phyloP scores from a whole-genome alignment of 2,113 vertebrate species.

The Andinoacara biseriatus region DNA sequence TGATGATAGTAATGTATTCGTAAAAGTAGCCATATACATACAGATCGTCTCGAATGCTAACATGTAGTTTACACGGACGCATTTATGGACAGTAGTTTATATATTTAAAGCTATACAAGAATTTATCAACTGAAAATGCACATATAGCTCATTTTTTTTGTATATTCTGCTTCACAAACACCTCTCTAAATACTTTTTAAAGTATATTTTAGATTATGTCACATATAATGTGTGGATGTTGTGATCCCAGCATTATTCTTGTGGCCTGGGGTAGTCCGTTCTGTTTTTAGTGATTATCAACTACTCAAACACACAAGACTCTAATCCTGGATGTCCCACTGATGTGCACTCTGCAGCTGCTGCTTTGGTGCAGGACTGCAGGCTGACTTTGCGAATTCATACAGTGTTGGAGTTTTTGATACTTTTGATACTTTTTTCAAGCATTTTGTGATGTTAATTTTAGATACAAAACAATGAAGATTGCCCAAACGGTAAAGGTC shows the following conservation, averaged over 20 bases:
- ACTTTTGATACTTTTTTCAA: not conserved
- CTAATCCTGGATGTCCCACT: slow-evolving; percentile 20
- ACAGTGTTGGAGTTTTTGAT: not conserved
- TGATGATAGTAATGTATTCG: not conserved
- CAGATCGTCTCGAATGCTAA: not conserved
- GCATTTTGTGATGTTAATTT: not conserved
- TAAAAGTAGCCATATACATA: not conserved
- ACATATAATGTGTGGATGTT: not conserved
- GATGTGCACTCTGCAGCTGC: not conserved
- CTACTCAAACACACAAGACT: slow-evolving; percentile 17
- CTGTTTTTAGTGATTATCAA: slow-evolving; percentile 22
- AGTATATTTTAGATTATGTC: not conserved
- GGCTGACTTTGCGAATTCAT: slow-evolving; percentile 24
- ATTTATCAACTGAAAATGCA: not conserved
- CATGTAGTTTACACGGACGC: not conserved
- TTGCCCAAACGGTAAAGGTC: slow-evolving; percentile 21
- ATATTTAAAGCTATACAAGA: not conserved
- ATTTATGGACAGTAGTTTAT: not conserved
- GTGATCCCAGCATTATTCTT: slow-evolving; percentile 1
- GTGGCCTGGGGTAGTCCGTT: not conserved
- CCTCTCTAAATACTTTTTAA: not conserved
- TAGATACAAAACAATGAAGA: not conserved
- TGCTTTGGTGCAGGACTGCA: slow-evolving; percentile 33
- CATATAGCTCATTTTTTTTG: not conserved
- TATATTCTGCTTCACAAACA: not conserved